phyloP scores from a whole-genome alignment of 2,113 vertebrate genomes.

The Cyphomyrus discorhynchus region DNA sequence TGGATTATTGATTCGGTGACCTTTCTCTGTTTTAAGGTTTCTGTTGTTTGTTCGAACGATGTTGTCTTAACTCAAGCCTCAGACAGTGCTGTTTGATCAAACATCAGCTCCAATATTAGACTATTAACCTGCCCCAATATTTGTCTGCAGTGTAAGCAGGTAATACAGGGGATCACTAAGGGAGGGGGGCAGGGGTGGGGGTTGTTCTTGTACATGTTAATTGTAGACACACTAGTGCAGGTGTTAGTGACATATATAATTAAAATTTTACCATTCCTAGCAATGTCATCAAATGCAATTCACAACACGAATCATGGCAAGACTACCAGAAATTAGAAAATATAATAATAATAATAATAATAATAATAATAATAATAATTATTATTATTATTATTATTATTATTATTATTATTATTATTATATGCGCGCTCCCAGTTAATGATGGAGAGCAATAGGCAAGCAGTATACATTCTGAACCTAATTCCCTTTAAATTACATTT shows the following conservation, averaged over 20 bases:
- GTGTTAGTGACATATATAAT: background rate
- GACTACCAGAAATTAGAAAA: constrained; percentile 38
- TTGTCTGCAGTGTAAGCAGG: constrained; percentile 32
- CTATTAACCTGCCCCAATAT: constrained; percentile 46
- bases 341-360: constrained; percentile 41
- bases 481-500: constrained; percentile 45
- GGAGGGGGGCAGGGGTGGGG: background rate
- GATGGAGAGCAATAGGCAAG: background rate
- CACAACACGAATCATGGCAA: constrained; percentile 32
- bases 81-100: constrained; percentile 48
- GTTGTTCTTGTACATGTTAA: constrained; percentile 8
- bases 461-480: constrained; percentile 39
- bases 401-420: too few relatives aligned
- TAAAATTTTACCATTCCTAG: constrained; percentile 24
- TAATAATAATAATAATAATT: background rate
- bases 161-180: constrained; percentile 15
- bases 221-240: background rate
- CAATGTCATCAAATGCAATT: constrained; percentile 20
- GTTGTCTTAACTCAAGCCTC: constrained; percentile 49
- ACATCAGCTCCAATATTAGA: constrained; percentile 49
- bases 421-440: constrained; percentile 7
- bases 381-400: too few relatives aligned
- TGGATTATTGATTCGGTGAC: constrained; percentile 70
- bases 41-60: constrained; percentile 50
- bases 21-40: constrained; percentile 57